Evolutionary conservation across 2,113 vertebrate species (phyloP), one percentile per base, ranked within the genome.

Genomic region (Anolis carolinensis): DNA sequence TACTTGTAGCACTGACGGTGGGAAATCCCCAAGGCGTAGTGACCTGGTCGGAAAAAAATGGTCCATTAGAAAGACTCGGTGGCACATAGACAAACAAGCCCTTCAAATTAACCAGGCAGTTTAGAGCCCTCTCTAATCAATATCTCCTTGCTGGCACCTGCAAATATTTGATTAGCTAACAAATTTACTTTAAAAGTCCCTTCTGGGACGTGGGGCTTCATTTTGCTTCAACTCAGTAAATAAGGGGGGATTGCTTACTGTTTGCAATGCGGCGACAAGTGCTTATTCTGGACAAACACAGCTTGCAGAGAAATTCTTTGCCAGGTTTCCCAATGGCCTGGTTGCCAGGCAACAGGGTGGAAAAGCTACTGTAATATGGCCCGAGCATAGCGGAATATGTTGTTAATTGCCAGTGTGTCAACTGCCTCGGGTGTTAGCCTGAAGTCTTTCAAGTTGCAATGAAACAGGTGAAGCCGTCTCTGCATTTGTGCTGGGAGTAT

Each of bases 391-490:
- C 82, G 79, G 90, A 94, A 89, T 93, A 62, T 90, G 89, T 91
- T 92, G 92, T 93, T 92, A 91, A 92, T 92, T 94, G 94, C 90
- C 92, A 91, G 89, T 92, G 93, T 94, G 93, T 94, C 94, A 95
- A 89, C 93, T 94, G 94, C 93, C 90, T 90, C 89, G 48, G 3
- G 89, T 90, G 86, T 91, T 52, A 87, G 91, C 89, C 88, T 71
- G 85, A 81, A 91, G 91, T 90, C 92, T 93, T 78, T 79, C 88
- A 85, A 93, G 93, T 71, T n/a, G 62, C 71, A 79, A 77, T 62
- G 88, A 92, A 92, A 75, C 73, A 48, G 50, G 73, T 75, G 77
- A 79, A 0, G 0, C 0, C 89, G 80, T 83, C 67, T 76, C 86
- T 82, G 59, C 0, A 0, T 78, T 74, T 52, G 44, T 48, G 2